Conservation (phyloP, 1,140 invertebrate genomes). For the Eciton burchellii region DNA sequence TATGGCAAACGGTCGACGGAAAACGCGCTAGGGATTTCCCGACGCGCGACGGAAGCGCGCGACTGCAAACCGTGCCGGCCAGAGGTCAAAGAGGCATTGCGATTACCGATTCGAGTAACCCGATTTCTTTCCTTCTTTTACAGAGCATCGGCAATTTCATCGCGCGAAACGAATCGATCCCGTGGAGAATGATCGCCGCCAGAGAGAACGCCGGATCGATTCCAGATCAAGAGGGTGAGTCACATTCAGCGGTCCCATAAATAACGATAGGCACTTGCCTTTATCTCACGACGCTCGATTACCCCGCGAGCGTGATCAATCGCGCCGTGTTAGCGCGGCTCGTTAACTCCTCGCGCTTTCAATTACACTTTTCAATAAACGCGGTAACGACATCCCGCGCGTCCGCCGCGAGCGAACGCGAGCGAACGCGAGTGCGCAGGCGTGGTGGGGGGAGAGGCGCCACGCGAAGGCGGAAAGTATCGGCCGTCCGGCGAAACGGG, state of each 20-base stretch:
- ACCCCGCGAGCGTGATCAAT: conserved; percentile 53
- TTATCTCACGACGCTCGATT: conserved; percentile 22
- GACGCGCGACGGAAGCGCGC: too few relatives aligned
- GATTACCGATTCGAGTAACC: too few relatives aligned
- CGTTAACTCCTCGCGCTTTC: conserved; percentile 65
- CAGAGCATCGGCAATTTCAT: neutral
- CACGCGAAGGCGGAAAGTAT: conserved; percentile 80
- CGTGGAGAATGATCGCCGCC: neutral
- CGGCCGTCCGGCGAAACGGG: conserved; percentile 75
- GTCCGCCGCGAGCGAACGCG: conserved; percentile 13
- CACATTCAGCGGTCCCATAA: conserved; percentile 2
- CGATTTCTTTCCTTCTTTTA: too few relatives aligned
- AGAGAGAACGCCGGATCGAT: neutral
- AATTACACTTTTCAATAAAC: conserved; percentile 68
- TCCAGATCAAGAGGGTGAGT: neutral
- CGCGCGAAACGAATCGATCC: too few relatives aligned
- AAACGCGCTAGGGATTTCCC: too few relatives aligned
- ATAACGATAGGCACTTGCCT: conserved; percentile 18
- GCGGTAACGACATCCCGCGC: conserved; percentile 41
- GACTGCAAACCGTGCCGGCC: too few relatives aligned
- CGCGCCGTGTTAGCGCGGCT: conserved; percentile 10
- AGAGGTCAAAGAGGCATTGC: too few relatives aligned
- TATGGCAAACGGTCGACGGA: too few relatives aligned
- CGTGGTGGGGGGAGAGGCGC: conserved; percentile 71
- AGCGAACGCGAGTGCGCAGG: neutral